phyloP scores from a whole-genome alignment of 2,888 invertebrate species.

The Mythimna vitellina region DNA sequence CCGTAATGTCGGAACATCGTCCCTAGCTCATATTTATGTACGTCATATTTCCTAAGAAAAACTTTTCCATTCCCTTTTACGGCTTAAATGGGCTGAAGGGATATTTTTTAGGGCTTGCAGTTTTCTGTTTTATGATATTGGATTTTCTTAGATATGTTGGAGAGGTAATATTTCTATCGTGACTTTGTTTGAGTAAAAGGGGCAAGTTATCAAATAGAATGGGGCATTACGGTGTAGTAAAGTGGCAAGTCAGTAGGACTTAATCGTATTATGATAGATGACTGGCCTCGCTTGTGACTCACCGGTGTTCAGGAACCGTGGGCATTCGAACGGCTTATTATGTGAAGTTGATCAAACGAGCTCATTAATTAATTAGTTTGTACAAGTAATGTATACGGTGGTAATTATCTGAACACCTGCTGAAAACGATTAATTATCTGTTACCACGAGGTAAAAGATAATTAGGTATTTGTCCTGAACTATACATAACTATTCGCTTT shows the following conservation, averaged over 20 bases:
- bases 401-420: conserved; percentile 29
- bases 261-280: conserved; percentile 76
- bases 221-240: conserved; percentile 33
- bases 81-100: conserved; percentile 79
- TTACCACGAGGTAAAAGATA: conserved; percentile 22
- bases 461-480: conserved; percentile 5
- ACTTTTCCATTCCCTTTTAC: conserved; percentile 82
- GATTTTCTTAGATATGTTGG: conserved; percentile 62
- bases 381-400: conserved; percentile 16
- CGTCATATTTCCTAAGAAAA: conserved; percentile 82
- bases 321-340: conserved; percentile 49
- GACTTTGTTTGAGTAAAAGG: conserved; percentile 50
- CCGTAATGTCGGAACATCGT: conserved; percentile 80
- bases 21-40: conserved; percentile 83
- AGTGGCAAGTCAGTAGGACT: conserved; percentile 68
- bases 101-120: conserved; percentile 77
- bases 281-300: conserved; percentile 74
- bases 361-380: conserved; percentile 52
- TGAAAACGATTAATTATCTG: conserved; percentile 33
- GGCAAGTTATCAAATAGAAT: conserved; percentile 44
- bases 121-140: conserved; percentile 82
- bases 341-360: conserved; percentile 41
- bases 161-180: conserved; percentile 51
- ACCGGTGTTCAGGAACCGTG: conserved; percentile 53
- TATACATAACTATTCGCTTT: conserved; percentile 21